These are phyloP conservation scores for Arrhamphus sclerolepis DNA, from an alignment of 2,797 vertebrate genomes.

Conservation along the genomic window DNA sequence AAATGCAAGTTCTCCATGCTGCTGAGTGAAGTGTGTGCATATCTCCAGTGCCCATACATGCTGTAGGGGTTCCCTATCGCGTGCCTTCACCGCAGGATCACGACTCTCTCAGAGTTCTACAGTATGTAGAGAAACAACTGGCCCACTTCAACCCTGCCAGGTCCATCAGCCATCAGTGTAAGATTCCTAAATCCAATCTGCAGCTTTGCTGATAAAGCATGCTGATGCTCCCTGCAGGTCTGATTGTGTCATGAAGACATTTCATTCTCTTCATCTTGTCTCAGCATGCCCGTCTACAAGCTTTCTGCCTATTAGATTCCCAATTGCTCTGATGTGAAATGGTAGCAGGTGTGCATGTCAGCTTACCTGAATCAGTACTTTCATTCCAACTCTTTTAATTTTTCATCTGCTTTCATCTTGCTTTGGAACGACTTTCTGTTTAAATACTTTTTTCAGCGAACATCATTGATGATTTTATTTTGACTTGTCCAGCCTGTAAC, in stretches of 20 bases:
- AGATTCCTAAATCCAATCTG: conserved; percentile 65
- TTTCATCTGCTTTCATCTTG: conserved; percentile 4
- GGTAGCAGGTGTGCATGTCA: conserved; percentile 34
- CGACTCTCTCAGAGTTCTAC: conserved; percentile 95
- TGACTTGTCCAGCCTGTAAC: conserved; percentile 79
- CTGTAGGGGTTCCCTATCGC: conserved; percentile 84
- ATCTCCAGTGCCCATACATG: conserved; percentile 81
- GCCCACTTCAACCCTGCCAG: conserved; percentile 93
- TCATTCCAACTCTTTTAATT: background rate
- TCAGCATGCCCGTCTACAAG: conserved; percentile 36
- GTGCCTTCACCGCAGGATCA: conserved; percentile 90
- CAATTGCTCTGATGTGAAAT: conserved; percentile 18
- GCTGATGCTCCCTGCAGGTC: conserved; percentile 8
- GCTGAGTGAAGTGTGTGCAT: conserved; percentile 52
- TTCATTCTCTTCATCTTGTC: conserved; percentile 13
- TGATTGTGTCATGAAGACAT: conserved; percentile 3
- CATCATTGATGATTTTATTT: conserved; percentile 4
- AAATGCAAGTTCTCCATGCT: conserved; percentile 23
- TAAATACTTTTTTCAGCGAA: background rate
- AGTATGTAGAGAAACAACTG: conserved; percentile 96
- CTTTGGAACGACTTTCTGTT: background rate
- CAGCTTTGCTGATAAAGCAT: conserved; percentile 41
- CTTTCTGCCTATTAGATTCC: conserved; percentile 16
- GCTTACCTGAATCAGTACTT: conserved; percentile 13
- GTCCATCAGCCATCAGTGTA: conserved; percentile 91